Base-by-base conservation (phyloP, 2,113 vertebrate genomes). In the Myiopsitta monachus region DNA sequence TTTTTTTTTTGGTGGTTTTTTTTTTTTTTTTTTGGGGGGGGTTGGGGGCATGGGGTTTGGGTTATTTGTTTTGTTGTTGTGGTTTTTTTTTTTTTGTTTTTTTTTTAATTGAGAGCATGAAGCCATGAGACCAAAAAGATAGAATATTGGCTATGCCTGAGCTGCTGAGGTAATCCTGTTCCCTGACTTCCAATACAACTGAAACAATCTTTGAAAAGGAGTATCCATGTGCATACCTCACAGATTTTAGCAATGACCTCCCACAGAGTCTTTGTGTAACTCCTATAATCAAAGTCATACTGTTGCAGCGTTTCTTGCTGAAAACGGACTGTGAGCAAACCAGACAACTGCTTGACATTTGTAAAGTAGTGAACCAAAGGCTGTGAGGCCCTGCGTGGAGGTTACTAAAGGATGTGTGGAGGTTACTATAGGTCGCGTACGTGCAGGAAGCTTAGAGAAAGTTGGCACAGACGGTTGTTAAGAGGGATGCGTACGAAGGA, bases 11-110 rank as follows among this genome's bases (percentile, higher is more conserved):
- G n/a, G n/a, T 11, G 10, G 4, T 17, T 52, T 52, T 28, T 43
- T 7, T 36, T 80, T 54, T 82, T 30, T 63, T 80, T 39, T 11
- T 39, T 38, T 30, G 9, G n/a, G n/a, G n/a, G n/a, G n/a, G n/a
- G n/a, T n/a, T 1, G 24, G 49, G 18, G 30, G 18, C 0, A 2
- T 2, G 52, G 10, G 54, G 1, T 21, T 33, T 33, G 10, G 11
- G 31, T 26, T 63, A n/a, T n/a, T 69, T 61, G 31, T 67, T 44
- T 81, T 36, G 18, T 6, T 19, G 3, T 6, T 23, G 12, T 47
- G 11, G 62, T 73, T 70, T 21, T 16, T 44, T 28, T 12, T n/a
- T 15, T 10, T 11, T 76, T 43, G 7, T 5, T n/a, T 63, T 38
- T 67, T 36, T 87, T 76, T 43, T 31, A 54, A 3, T 91, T 72